phyloP scores from a whole-genome alignment of 2,113 vertebrate species.

The Hipposideros armiger region DNA sequence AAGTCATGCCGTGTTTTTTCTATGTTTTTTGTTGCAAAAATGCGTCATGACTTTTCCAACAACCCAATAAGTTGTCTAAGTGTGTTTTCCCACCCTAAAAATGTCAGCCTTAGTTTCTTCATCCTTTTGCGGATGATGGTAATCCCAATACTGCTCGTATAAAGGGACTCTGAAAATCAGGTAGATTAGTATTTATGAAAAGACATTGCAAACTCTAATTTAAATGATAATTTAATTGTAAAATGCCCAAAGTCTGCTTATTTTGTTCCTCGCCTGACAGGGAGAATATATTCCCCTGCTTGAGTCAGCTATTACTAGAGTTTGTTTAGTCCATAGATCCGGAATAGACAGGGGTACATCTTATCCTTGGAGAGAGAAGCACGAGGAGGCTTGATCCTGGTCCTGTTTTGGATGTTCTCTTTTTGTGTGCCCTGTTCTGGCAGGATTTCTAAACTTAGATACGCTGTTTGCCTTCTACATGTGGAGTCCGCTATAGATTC shows the following conservation, averaged over 20 bases:
- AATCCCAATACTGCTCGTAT: background rate
- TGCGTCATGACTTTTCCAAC: no score
- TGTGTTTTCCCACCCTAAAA: background rate
- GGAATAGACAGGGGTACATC: background rate
- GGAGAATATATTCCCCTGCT: background rate
- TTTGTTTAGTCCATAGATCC: background rate
- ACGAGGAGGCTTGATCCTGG: background rate
- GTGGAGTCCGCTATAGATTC: background rate
- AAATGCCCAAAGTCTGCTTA: slow-evolving; percentile 4
- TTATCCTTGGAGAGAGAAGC: slow-evolving; percentile 6
- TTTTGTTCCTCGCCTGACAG: slow-evolving; percentile 37
- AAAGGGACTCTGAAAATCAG: slow-evolving; percentile 27
- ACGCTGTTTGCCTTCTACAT: background rate
- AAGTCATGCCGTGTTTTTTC: no score
- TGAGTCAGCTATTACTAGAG: background rate
- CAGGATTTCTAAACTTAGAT: slow-evolving; percentile 12
- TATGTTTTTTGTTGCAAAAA: no score
- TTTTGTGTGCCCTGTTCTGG: background rate
- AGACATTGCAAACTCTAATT: background rate
- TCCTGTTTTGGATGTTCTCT: background rate
- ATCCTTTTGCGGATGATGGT: background rate
- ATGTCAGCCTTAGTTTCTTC: background rate
- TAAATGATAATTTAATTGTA: slow-evolving; percentile 21
- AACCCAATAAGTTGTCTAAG: background rate
- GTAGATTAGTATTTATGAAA: slow-evolving; percentile 43